Conservation (phyloP, 2,888 invertebrate species). For the Leptogaster cylindrica region DNA sequence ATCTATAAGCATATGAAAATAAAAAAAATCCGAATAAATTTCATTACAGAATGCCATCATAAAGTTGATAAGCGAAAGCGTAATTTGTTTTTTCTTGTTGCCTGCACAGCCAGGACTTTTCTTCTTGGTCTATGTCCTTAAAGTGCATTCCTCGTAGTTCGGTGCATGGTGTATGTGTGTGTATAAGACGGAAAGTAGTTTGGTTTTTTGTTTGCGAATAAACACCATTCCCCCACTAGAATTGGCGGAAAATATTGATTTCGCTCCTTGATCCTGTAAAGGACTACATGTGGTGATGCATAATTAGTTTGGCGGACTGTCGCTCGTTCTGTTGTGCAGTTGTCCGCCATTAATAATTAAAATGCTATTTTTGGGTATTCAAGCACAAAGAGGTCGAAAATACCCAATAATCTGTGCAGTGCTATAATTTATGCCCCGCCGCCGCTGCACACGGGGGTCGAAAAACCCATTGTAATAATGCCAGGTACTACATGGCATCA, state of each 20-base stretch:
- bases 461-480: conserved; percentile 17
- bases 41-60: no score
- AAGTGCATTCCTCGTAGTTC: no score
- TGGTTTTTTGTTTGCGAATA: no score
- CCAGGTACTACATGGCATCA: conserved; percentile 6
- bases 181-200: no score
- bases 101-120: no score
- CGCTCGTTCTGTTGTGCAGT: not conserved
- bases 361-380: conserved; percentile 15
- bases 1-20: no score
- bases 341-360: conserved; percentile 18
- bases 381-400: conserved; percentile 14
- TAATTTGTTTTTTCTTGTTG: no score
- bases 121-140: no score
- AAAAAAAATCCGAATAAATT: no score
- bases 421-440: not conserved
- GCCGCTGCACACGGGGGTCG: not conserved
- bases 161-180: no score
- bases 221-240: no score
- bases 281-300: conserved; percentile 10
- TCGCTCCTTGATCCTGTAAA: not conserved
- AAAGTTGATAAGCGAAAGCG: no score
- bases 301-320: conserved; percentile 3
- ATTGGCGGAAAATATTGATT: conserved; percentile 13
- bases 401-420: conserved; percentile 15